Base-by-base conservation (phyloP, 2,113 vertebrate species). In the Mixornis gularis region DNA sequence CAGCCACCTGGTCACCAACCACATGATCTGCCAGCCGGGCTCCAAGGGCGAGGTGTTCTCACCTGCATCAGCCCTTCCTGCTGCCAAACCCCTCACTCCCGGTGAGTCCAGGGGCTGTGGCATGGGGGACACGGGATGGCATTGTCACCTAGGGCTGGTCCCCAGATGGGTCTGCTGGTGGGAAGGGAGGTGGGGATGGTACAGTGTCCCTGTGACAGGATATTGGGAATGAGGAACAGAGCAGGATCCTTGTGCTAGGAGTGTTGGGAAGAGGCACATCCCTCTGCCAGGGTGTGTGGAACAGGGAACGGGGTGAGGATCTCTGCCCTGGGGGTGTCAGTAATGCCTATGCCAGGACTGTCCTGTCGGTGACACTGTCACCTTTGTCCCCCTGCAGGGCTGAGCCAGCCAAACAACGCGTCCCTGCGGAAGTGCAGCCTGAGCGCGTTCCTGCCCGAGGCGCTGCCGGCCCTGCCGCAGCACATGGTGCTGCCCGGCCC, bases 1-100 rank as follows among this genome's bases (percentile, higher is more conserved):
- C 95, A 99, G 98, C 96, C 99, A 99, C 96, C 96, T 99, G 91
- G 98, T 99, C 88, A 99, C 99, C 94, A 99, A 97, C 93, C 99
- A 99, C 95, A 99, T 99, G 99, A 98, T 98, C 48, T 99, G 99
- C 96, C 99, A 99, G 97, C 99, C 99, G 0, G 99, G 99, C 68
- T 98, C 98, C 81, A 99, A 98, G 85, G 98, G 98, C 17, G 99
- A 99, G 95, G 97, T 98, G 70, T 99, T 98, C 92, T 98, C 99
- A 0, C 98, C 98, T 0, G 98, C 97, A 2, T 92, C 98, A 2
- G 97, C 98, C 22, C 94, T 98, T 29, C 97, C 98, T 40, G 34
- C 97, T 88, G 21, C 95, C 97, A 97, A 98, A 85, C 97, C 98
- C 11, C 89, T 98, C 38, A 52, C 98, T 27, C 65, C 98, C 19